Percentiles rank a stretch among this genome's conserved stretches.
Evolutionary conservation across 2,797 vertebrate species (phyloP).

Genomic region (Cichlasoma orientale): DNA sequence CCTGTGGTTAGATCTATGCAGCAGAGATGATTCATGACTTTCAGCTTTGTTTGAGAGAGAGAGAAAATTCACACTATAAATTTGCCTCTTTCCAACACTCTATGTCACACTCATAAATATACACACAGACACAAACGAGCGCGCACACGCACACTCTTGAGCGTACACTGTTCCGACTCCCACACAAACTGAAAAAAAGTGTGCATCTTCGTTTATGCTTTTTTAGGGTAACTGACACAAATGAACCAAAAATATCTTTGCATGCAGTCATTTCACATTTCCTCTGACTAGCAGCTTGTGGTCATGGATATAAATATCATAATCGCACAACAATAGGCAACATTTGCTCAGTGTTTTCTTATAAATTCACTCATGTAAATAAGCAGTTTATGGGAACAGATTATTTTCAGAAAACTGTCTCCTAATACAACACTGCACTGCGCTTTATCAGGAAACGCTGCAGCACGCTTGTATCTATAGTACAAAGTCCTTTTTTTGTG

Average conservation of each 20-base stretch:
- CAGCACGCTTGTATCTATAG: constrained; percentile 47
- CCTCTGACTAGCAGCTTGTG: constrained; percentile 47
- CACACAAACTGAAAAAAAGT: constrained; percentile 67
- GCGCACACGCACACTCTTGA: constrained; percentile 14
- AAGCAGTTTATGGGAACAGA: constrained; percentile 56
- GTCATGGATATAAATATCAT: constrained; percentile 64
- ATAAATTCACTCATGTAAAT: constrained; percentile 58
- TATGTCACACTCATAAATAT: constrained; percentile 36
- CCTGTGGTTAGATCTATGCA: constrained; percentile 66
- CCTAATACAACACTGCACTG: constrained; percentile 29
- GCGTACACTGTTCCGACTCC: constrained; percentile 65
- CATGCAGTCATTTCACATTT: constrained; percentile 57
- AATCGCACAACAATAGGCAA: constrained; percentile 60
- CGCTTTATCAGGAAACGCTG: constrained; percentile 53
- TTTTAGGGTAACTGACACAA: constrained; percentile 73
- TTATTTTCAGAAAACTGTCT: constrained; percentile 48
- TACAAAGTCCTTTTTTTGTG: constrained; percentile 62
- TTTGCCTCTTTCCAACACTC: constrained; percentile 60
- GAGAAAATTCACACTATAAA: constrained; percentile 66
- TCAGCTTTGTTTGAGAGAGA: constrained; percentile 57
- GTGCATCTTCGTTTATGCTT: constrained; percentile 50
- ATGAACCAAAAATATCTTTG: constrained; percentile 64
- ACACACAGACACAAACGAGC: constrained; percentile 25
- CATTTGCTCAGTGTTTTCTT: constrained; percentile 47
- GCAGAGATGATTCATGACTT: constrained; percentile 75